These are phyloP conservation scores for Oncorhynchus mykiss DNA, from an alignment of 2,113 vertebrate genomes.

Conservation along the genomic window DNA sequence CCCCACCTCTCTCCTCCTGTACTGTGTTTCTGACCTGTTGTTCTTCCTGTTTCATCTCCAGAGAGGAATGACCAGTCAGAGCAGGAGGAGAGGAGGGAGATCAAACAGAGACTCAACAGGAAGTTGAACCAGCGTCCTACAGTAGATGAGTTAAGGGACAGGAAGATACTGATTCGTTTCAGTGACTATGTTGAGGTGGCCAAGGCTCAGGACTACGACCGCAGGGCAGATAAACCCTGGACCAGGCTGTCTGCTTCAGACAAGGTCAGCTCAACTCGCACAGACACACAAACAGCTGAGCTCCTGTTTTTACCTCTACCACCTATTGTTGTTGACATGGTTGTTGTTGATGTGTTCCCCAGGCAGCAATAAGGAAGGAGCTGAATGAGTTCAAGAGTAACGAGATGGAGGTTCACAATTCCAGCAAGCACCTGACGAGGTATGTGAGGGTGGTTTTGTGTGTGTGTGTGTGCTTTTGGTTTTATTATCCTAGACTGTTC, in stretches of 20 bases:
- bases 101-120: conserved; percentile 91
- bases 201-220: conserved; percentile 98
- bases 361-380: conserved; percentile 98
- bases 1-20: neutral
- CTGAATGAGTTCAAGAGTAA: conserved; percentile 98
- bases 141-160: conserved; percentile 92
- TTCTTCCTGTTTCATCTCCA: conserved; percentile 56
- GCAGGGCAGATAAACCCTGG: conserved; percentile 96
- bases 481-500: neutral
- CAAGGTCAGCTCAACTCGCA: conserved; percentile 75
- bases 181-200: conserved; percentile 99
- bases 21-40: conserved; percentile 9
- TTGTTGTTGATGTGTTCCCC: conserved; percentile 21
- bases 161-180: conserved; percentile 97
- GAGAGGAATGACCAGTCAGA: conserved; percentile 96
- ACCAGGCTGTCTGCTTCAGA: conserved; percentile 94
- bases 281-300: neutral
- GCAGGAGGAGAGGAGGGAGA: conserved; percentile 93
- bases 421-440: conserved; percentile 98
- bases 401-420: conserved; percentile 97
- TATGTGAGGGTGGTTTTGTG: conserved; percentile 53
- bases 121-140: conserved; percentile 95
- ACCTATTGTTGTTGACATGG: neutral
- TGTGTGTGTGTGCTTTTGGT: neutral
- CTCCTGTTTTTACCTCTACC: neutral